Evolutionary conservation across 2,888 invertebrate species (phyloP).

Genomic region (Microdon myrmicae): DNA sequence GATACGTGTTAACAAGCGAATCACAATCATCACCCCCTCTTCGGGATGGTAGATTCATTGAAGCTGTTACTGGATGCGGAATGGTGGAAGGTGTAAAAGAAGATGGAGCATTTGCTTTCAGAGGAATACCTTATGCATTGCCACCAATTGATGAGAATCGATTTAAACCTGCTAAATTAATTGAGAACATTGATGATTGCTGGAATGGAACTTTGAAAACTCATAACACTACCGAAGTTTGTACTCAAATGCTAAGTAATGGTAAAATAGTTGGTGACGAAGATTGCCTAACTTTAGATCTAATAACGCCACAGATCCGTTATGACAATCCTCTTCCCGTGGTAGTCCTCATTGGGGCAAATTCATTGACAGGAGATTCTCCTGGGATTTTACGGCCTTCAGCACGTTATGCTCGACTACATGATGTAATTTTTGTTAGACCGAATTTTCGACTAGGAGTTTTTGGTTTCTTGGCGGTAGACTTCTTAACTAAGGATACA

Average conservation of each 20-base stretch:
- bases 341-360: constrained; percentile 83
- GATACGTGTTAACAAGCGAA: constrained; percentile 73
- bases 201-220: constrained; percentile 81
- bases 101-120: constrained; percentile 82
- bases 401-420: constrained; percentile 78
- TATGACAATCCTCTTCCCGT: constrained; percentile 84
- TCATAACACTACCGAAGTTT: constrained; percentile 75
- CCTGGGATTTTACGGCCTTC: constrained; percentile 80
- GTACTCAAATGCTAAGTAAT: constrained; percentile 77
- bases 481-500: constrained; percentile 74
- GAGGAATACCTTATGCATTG: constrained; percentile 83
- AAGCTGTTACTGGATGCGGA: constrained; percentile 81
- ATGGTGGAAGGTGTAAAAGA: constrained; percentile 81
- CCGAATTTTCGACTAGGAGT: constrained; percentile 85
- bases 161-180: constrained; percentile 76
- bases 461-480: constrained; percentile 83
- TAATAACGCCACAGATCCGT: constrained; percentile 83
- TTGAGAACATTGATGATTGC: constrained; percentile 77
- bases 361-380: constrained; percentile 80
- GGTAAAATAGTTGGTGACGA: constrained; percentile 77
- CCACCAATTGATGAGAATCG: constrained; percentile 77
- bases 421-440: constrained; percentile 85
- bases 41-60: constrained; percentile 77
- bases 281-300: constrained; percentile 84
- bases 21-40: constrained; percentile 72